Base-by-base conservation (phyloP, 2,888 invertebrate genomes). In the Drosophila nigricruria region DNA sequence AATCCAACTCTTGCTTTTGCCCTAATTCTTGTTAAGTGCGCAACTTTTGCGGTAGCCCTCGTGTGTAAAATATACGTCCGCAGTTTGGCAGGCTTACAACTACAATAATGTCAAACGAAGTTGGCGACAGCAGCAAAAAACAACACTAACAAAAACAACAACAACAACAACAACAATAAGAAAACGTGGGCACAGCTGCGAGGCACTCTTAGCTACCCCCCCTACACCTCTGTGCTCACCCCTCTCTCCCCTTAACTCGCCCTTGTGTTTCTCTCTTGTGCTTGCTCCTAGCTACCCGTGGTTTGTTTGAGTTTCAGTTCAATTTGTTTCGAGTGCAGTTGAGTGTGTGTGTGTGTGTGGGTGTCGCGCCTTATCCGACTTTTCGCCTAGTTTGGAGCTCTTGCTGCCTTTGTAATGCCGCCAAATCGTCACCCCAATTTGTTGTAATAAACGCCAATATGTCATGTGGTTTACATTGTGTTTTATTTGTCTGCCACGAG, bases 361-460 rank as follows among this genome's bases (percentile, higher is more conserved):
- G 59, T 70, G 69, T 59, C 66, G 68, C 70, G 70, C 70, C 83
- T 85, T 85, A 85, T 88, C 85, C 85, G 56, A 74, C 66, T 78
- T 76, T 77, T 77, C 61, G 76, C 73, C 78, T 83, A 78, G 79
- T 68, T 78, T 73, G 49, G 49, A 79, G 59, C 53, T 59, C 47
- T 60, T 47, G 65, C 68, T 73, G 65, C 54, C 34, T 69, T 88
- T 72, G 68, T 81, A 82, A 81, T 78, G 73, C 77, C 80, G 72
- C 79, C 81, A 91, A 85, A 88, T 90, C 82, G 85, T 82, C 80
- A 82, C 88, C 79, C 82, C 88, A 91, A 88, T 91, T 90, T 91
- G 78, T 82, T 89, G 88, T 81, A 90, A 90, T 90, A 91, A 90
- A 86, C 82, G 82, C 81, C 89, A 90, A 90, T 90, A 83, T 90